These are phyloP conservation scores for Spilarctia lutea DNA, from an alignment of 2,888 invertebrate species.

Conservation along the genomic window DNA sequence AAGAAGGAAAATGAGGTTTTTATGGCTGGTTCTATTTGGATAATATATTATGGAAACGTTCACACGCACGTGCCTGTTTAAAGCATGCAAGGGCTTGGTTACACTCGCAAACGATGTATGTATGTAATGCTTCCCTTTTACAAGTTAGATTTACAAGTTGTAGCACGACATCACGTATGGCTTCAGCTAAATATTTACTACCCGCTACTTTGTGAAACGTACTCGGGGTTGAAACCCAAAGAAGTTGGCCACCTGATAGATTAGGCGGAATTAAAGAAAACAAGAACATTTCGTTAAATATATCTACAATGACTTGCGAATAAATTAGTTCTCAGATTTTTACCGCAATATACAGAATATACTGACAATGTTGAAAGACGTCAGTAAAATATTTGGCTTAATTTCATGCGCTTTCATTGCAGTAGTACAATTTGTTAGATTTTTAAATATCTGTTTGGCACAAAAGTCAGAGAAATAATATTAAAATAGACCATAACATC, in stretches of 20 bases:
- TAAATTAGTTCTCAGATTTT: neutral
- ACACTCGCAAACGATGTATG: slow-evolving; percentile 36
- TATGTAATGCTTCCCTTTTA: slow-evolving; percentile 51
- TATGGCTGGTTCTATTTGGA: slow-evolving; percentile 51
- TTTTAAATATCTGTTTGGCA: neutral
- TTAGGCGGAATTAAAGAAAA: neutral
- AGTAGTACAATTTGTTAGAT: neutral
- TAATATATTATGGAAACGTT: neutral
- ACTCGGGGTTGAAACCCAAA: neutral
- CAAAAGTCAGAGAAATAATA: neutral
- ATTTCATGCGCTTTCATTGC: neutral
- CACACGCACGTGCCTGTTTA: neutral
- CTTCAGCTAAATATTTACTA: slow-evolving; percentile 39
- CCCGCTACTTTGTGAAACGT: neutral
- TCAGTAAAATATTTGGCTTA: neutral
- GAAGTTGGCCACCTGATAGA: neutral
- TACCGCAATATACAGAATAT: neutral
- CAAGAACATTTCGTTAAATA: neutral
- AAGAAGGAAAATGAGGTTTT: slow-evolving; percentile 41
- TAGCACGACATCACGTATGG: slow-evolving; percentile 27
- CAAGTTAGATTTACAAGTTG: slow-evolving; percentile 41
- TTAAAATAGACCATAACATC: neutral
- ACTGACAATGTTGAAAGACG: neutral
- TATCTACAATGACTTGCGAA: neutral
- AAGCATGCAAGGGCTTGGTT: slow-evolving; percentile 49